Conservation (phyloP, 2,797 vertebrate species). For the Gobionotothen gibberifrons region DNA sequence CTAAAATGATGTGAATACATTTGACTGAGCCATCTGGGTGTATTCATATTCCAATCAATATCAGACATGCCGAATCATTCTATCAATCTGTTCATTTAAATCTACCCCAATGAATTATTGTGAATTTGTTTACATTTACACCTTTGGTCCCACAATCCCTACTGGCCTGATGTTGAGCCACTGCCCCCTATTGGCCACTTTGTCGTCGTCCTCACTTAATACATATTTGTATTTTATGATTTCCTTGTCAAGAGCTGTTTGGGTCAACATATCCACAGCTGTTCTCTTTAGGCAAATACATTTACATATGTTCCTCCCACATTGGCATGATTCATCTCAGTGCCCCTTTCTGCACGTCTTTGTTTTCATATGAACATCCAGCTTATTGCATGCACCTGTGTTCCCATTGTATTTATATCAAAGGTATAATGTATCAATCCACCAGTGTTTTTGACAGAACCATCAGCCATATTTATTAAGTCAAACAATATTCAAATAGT, state of each 20-base stretch:
- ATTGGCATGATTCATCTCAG: background rate
- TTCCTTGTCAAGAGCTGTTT: conserved; percentile 28
- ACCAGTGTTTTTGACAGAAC: background rate
- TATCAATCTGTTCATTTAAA: background rate
- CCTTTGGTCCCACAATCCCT: background rate
- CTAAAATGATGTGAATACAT: no score
- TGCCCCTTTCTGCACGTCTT: background rate
- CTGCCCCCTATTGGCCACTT: conserved; percentile 62
- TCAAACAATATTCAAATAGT: no score
- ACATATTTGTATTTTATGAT: conserved; percentile 9
- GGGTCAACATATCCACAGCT: conserved; percentile 27
- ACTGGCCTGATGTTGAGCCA: conserved; percentile 28
- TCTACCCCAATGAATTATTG: background rate
- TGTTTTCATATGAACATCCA: background rate
- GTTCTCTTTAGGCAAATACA: conserved; percentile 52
- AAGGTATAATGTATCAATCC: background rate
- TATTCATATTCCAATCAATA: background rate
- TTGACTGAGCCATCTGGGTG: background rate
- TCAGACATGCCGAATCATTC: background rate
- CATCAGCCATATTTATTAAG: background rate
- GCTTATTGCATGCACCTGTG: background rate
- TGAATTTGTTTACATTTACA: background rate
- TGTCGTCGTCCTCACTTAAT: background rate
- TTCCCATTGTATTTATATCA: background rate
- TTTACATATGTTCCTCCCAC: conserved; percentile 55